These are phyloP conservation scores for Drosophila elegans DNA, from an alignment of 1,140 invertebrate species.

Conservation along the genomic window DNA sequence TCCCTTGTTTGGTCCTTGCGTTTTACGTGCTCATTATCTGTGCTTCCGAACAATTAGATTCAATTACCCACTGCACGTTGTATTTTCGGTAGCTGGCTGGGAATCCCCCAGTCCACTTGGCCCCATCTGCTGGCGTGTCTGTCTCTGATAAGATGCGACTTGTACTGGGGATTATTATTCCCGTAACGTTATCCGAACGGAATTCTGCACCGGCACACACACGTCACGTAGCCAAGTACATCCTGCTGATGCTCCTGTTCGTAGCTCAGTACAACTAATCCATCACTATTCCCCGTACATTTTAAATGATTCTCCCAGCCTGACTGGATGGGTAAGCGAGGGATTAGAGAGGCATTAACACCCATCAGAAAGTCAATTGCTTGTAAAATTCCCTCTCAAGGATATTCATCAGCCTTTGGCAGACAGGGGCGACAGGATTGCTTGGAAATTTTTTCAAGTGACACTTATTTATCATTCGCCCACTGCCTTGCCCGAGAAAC, in stretches of 20 bases:
- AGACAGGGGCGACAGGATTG: constrained; percentile 4
- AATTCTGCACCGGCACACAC: constrained; percentile 9
- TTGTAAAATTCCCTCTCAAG: constrained; percentile 56
- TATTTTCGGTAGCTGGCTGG: constrained; percentile 35
- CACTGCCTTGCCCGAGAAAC: constrained; percentile 31
- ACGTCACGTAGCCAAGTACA: constrained; percentile 35
- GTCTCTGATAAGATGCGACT: constrained; percentile 18
- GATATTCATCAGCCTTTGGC: constrained; percentile 39
- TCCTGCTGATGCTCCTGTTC: constrained; percentile 8
- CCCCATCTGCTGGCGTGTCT: background rate
- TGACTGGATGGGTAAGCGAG: constrained; percentile 7
- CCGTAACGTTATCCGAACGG: constrained; percentile 13
- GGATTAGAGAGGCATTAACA: constrained; percentile 65
- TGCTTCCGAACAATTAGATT: constrained; percentile 80
- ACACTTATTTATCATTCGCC: constrained; percentile 79
- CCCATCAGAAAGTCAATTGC: constrained; percentile 70
- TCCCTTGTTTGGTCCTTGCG: constrained; percentile 34
- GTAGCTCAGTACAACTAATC: constrained; percentile 27
- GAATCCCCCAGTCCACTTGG: constrained; percentile 1
- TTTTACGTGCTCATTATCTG: constrained; percentile 78
- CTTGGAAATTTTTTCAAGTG: constrained; percentile 50
- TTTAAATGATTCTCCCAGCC: constrained; percentile 29
- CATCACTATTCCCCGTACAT: constrained; percentile 46
- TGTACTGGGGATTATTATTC: constrained; percentile 33
- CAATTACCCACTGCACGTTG: constrained; percentile 62